Percentiles rank a stretch among this genome's conserved stretches.
phyloP scores from a whole-genome alignment of 1,140 invertebrate genomes.

The Megathymus violae region DNA sequence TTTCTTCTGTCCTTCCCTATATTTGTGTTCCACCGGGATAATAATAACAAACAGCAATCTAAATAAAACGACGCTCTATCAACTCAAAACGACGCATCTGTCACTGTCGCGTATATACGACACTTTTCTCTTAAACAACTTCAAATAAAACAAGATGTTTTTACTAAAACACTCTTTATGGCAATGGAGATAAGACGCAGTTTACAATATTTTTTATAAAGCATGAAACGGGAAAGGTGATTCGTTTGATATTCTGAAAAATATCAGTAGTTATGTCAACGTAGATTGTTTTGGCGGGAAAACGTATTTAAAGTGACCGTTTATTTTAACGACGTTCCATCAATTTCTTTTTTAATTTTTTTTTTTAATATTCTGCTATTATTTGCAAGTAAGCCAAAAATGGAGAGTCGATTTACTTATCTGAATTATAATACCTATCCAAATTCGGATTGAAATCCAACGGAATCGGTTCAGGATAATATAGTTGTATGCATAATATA shows the following conservation, averaged over 20 bases:
- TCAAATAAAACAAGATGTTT: slow-evolving; percentile 3
- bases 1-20: too few species aligned
- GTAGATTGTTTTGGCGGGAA: slow-evolving; percentile 5
- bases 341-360: neutral
- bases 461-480: too few species aligned
- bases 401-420: too few species aligned
- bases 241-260: slow-evolving; percentile 21
- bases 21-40: neutral
- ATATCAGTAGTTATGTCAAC: slow-evolving; percentile 25
- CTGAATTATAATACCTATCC: too few species aligned
- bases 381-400: too few species aligned
- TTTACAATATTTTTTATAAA: neutral
- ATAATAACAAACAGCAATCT: neutral
- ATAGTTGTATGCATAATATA: too few species aligned
- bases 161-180: slow-evolving; percentile 2
- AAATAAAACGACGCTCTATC: slow-evolving; percentile 10
- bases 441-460: too few species aligned
- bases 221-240: slow-evolving; percentile 9
- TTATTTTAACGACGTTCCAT: neutral
- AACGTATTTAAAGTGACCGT: slow-evolving; percentile 1
- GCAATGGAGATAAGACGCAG: slow-evolving; percentile 14
- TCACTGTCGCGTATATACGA: slow-evolving; percentile 28
- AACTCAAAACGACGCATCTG: slow-evolving; percentile 21
- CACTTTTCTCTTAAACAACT: slow-evolving; percentile 27
- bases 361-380: neutral